Conservation (phyloP, 2,113 vertebrate genomes). For the Monarcha castaneiventris region DNA sequence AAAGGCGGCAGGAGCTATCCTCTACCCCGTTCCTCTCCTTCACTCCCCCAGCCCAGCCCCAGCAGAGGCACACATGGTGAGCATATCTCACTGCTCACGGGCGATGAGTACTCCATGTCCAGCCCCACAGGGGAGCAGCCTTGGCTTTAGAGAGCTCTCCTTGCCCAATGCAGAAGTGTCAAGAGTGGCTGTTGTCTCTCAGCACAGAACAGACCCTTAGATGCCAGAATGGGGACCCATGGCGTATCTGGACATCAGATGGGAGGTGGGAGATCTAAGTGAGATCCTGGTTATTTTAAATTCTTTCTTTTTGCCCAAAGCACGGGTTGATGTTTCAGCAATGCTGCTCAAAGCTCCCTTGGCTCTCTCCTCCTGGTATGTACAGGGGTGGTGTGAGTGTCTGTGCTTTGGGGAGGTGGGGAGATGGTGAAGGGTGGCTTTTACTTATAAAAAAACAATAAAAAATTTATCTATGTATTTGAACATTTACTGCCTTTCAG, state of each 20-base stretch:
- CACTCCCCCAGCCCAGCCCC: not conserved
- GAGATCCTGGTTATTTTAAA: not conserved
- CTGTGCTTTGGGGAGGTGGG: not conserved
- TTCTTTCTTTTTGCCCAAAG: not conserved
- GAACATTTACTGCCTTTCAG: not conserved
- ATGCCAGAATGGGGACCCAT: not conserved
- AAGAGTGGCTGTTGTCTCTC: not conserved
- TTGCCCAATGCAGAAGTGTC: not conserved
- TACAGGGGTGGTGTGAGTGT: not conserved
- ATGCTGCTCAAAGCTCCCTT: not conserved
- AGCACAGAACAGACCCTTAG: not conserved
- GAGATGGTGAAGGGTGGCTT: not conserved
- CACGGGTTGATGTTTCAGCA: not conserved
- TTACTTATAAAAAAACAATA: not conserved
- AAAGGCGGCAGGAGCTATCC: not conserved
- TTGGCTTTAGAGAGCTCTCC: not conserved
- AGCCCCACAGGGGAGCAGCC: not conserved
- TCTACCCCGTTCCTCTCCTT: not conserved
- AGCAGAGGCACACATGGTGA: accelerated
- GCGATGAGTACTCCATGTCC: not conserved
- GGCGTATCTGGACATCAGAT: not conserved
- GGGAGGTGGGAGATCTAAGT: not conserved
- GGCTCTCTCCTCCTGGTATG: not conserved
- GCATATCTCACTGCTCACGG: accelerated
- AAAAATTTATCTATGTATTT: not conserved